Evolutionary conservation across 2,113 vertebrate genomes (phyloP).

Genomic region (Microcebus griseorufus): DNA sequence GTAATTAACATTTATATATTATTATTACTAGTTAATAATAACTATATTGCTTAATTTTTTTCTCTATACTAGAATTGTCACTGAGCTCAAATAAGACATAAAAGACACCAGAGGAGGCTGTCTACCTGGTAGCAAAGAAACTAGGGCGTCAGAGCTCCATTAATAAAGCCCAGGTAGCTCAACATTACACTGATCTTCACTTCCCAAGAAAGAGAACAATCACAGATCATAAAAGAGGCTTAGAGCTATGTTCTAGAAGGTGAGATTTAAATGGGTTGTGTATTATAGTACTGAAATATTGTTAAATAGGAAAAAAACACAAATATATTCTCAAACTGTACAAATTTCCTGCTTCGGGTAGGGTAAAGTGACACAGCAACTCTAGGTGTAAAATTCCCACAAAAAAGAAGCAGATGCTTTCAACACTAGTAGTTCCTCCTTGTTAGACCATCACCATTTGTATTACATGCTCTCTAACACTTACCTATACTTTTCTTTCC

Average conservation of each 20-base stretch:
- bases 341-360: background rate
- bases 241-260: background rate
- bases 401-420: background rate
- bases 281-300: background rate
- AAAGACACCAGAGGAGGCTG: background rate
- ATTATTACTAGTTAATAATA: background rate
- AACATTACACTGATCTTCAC: background rate
- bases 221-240: background rate
- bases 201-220: background rate
- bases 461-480: background rate
- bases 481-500: background rate
- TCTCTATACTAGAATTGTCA: background rate
- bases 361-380: background rate
- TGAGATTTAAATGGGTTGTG: background rate
- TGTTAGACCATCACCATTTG: background rate
- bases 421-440: background rate
- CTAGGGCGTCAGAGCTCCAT: background rate
- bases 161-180: background rate
- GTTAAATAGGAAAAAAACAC: background rate
- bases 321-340: background rate
- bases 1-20: background rate
- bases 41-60: background rate
- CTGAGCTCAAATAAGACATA: background rate
- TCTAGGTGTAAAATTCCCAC: background rate
- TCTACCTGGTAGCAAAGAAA: background rate